Conservation (phyloP, 2,113 vertebrate species). For the Dissostichus mawsoni region DNA sequence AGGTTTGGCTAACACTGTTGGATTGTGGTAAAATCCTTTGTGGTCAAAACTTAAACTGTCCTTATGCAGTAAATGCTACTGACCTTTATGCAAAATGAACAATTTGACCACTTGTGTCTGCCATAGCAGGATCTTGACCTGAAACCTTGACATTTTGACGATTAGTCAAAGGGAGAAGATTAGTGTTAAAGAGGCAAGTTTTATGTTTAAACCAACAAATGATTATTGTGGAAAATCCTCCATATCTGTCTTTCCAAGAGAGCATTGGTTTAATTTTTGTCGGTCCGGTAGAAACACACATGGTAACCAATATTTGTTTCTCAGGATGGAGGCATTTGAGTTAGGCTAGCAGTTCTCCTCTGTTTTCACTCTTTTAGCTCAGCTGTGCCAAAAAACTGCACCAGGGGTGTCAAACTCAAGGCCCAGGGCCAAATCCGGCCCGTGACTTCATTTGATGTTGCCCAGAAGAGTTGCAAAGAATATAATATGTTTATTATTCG, state of each 20-base stretch:
- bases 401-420: too few relatives aligned
- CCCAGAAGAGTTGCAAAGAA: too few relatives aligned
- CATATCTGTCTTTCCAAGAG: not conserved
- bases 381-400: not conserved
- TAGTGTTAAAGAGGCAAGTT: not conserved
- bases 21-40: not conserved
- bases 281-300: not conserved
- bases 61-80: conserved; percentile 10
- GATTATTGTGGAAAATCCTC: not conserved
- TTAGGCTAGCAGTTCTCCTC: not conserved
- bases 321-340: not conserved
- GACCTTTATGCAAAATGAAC: not conserved
- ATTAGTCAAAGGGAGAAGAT: not conserved
- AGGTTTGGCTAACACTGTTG: too few relatives aligned
- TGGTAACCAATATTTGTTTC: not conserved
- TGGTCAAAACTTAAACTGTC: conserved; percentile 7
- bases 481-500: too few relatives aligned
- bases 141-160: conserved; percentile 42
- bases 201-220: not conserved
- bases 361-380: not conserved
- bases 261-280: not conserved
- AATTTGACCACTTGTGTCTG: conserved; percentile 35
- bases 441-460: too few relatives aligned
- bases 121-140: conserved; percentile 18
- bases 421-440: too few relatives aligned